phyloP scores from a whole-genome alignment of 2,888 invertebrate genomes.

The Rhingia campestris region DNA sequence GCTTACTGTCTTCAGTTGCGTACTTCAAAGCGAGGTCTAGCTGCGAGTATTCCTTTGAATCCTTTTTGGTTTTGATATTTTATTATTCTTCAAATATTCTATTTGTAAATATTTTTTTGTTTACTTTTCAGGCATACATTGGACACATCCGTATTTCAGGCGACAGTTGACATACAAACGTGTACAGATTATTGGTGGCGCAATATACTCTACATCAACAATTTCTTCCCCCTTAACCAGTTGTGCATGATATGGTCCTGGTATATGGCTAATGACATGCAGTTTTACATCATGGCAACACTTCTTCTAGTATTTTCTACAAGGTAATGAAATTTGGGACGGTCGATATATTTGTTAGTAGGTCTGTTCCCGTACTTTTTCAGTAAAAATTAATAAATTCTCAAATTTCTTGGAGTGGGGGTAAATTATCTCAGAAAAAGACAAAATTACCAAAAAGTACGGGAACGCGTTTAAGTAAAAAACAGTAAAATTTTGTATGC shows the following conservation, averaged over 20 bases:
- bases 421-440: too few species aligned
- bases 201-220: constrained; percentile 92
- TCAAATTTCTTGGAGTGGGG: too few species aligned
- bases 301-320: constrained; percentile 87
- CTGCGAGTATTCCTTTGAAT: too few species aligned
- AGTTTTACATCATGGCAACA: constrained; percentile 89
- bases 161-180: constrained; percentile 88
- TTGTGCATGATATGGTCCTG: constrained; percentile 93
- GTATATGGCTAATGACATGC: constrained; percentile 92
- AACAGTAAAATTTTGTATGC: too few species aligned
- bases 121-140: constrained; percentile 85
- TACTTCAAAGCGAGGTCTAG: too few species aligned
- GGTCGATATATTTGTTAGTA: neutral
- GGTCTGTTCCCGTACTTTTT: too few species aligned
- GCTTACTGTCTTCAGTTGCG: too few species aligned
- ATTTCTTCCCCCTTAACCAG: constrained; percentile 89
- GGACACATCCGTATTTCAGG: constrained; percentile 89
- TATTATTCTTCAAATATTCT: neutral
- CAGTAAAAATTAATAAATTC: too few species aligned
- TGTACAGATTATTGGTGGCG: constrained; percentile 92
- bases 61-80: neutral
- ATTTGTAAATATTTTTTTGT: neutral
- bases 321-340: constrained; percentile 83
- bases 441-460: too few species aligned
- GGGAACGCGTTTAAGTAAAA: too few species aligned